These are phyloP conservation scores for Bombylius major DNA, from an alignment of 2,888 invertebrate genomes.

Conservation along the genomic window DNA sequence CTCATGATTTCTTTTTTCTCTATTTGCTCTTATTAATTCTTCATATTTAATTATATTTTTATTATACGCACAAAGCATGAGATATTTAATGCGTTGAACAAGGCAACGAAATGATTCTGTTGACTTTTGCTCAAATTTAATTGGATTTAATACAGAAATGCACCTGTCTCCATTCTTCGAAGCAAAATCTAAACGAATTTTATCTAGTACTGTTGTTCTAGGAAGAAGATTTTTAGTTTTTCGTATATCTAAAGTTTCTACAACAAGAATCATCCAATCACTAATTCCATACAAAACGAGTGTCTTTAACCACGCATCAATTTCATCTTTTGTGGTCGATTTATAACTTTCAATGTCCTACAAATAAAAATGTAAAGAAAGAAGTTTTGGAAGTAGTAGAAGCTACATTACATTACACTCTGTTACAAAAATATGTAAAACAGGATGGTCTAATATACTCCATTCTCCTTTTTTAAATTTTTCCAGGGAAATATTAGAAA, in stretches of 20 bases:
- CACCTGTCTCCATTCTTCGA: constrained; percentile 79
- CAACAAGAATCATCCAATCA: constrained; percentile 89
- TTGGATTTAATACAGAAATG: constrained; percentile 81
- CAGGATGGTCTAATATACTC: constrained; percentile 73
- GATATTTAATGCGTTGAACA: constrained; percentile 64
- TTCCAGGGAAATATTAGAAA: constrained; percentile 54
- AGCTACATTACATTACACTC: constrained; percentile 65
- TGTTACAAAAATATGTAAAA: constrained; percentile 90
- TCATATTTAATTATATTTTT: constrained; percentile 75
- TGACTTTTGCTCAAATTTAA: constrained; percentile 75
- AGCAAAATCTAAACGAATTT: constrained; percentile 87
- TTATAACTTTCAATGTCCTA: constrained; percentile 91
- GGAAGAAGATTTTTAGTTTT: constrained; percentile 85
- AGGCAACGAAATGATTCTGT: constrained; percentile 84
- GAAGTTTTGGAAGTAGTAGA: neutral
- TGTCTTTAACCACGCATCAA: constrained; percentile 75
- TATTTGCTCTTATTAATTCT: constrained; percentile 76
- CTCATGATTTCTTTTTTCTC: constrained; percentile 78
- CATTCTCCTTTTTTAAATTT: constrained; percentile 57
- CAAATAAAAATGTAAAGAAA: neutral
- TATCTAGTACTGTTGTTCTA: constrained; percentile 85
- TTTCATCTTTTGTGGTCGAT: constrained; percentile 72
- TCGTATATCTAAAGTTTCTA: constrained; percentile 83
- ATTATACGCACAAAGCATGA: constrained; percentile 77
- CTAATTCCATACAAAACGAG: constrained; percentile 60